Conservation (phyloP, 1,140 invertebrate genomes). For the Sitobion miscanthi region DNA sequence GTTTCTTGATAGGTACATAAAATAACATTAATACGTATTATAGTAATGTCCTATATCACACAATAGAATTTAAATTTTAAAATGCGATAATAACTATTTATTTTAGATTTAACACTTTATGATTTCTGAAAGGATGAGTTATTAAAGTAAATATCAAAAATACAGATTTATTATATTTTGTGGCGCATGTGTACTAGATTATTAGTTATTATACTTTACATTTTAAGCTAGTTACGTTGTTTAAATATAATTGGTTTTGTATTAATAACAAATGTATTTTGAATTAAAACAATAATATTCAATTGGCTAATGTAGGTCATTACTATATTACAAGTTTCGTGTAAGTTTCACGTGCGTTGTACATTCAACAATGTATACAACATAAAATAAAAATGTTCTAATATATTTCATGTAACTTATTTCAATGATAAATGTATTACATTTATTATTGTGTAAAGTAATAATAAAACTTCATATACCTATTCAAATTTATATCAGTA, state of each 20-base stretch:
- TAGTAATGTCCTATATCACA: background rate
- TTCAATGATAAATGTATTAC: background rate
- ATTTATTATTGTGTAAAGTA: background rate
- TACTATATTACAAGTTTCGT: background rate
- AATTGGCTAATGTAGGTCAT: background rate
- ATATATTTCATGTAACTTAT: background rate
- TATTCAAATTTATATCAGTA: background rate
- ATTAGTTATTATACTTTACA: background rate
- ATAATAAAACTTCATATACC: background rate
- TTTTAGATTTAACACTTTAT: background rate
- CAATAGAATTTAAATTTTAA: background rate
- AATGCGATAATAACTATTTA: background rate
- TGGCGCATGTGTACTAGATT: background rate
- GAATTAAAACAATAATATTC: background rate
- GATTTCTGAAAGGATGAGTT: background rate
- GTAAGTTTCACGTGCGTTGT: too few species aligned
- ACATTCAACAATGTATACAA: background rate
- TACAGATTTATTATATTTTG: background rate
- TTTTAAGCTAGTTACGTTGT: background rate
- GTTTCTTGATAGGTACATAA: background rate
- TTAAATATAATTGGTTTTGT: background rate
- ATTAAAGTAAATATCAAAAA: background rate
- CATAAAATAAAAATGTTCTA: background rate
- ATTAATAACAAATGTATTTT: background rate
- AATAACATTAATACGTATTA: background rate